A percentile compares a stretch with the other conserved stretches of the same genome.
These are phyloP conservation scores for Macrosoma leucophasiata DNA, from an alignment of 2,888 invertebrate genomes.

Conservation along the genomic window DNA sequence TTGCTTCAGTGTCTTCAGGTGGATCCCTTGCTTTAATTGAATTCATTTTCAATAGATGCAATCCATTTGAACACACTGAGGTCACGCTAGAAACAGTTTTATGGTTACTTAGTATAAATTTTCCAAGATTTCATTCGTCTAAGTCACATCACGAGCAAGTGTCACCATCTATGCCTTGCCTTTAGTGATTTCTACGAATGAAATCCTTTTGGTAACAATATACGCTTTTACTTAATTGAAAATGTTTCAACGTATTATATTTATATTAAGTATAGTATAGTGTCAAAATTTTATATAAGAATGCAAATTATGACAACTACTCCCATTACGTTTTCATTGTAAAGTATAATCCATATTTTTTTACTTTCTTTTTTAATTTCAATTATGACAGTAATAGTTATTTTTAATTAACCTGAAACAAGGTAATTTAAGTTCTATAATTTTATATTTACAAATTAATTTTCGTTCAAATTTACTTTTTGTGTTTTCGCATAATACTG, in stretches of 20 bases:
- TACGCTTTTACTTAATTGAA: conserved; percentile 72
- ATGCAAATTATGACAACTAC: conserved; percentile 70
- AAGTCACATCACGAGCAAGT: conserved; percentile 31
- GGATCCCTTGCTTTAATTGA: conserved; percentile 29
- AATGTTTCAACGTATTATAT: conserved; percentile 70
- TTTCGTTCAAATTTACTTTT: conserved; percentile 34
- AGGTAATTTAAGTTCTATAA: conserved; percentile 53
- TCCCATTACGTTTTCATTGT: conserved; percentile 37
- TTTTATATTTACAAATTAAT: conserved; percentile 35
- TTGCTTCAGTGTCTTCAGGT: conserved; percentile 47
- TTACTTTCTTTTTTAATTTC: conserved; percentile 32
- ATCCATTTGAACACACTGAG: conserved; percentile 50
- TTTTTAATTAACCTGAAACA: conserved; percentile 47
- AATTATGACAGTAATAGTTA: conserved; percentile 41
- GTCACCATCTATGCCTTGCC: conserved; percentile 15
- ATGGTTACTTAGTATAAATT: conserved; percentile 43
- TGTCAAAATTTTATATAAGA: conserved; percentile 58
- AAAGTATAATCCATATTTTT: conserved; percentile 33
- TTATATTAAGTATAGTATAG: conserved; percentile 70
- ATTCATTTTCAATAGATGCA: conserved; percentile 13
- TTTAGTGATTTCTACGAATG: conserved; percentile 41
- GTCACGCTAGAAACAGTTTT: conserved; percentile 40
- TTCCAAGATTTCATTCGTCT: conserved; percentile 36
- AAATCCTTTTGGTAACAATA: conserved; percentile 53
- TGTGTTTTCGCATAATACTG: conserved; percentile 68